phyloP scores from a whole-genome alignment of 2,797 vertebrate genomes.

The Netta rufina region DNA sequence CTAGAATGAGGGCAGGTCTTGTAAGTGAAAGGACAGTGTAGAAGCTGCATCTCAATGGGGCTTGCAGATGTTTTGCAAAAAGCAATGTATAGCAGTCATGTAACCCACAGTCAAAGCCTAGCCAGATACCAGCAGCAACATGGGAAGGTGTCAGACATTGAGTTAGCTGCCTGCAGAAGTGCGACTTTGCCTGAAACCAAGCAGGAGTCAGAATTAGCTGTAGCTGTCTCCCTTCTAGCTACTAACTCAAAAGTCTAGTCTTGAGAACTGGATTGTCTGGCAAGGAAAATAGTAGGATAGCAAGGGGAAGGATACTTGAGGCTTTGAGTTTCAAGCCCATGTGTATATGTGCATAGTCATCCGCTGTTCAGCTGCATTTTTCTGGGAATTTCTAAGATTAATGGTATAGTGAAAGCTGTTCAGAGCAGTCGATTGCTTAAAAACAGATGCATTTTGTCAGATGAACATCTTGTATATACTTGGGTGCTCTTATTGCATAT shows the following conservation, averaged over 20 bases:
- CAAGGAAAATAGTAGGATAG: not conserved
- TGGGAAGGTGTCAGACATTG: not conserved
- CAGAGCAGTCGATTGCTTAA: not conserved
- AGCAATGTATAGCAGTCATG: not conserved
- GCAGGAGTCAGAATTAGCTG: not conserved
- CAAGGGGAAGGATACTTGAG: not conserved
- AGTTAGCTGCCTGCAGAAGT: not conserved
- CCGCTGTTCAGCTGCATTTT: not conserved
- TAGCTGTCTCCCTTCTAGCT: not conserved
- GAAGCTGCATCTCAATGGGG: not conserved
- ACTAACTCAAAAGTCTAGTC: not conserved
- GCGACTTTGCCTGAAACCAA: not conserved
- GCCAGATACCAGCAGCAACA: not conserved
- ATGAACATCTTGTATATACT: not conserved
- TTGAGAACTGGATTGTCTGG: not conserved
- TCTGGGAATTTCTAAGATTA: not conserved
- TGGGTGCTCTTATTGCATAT: not conserved
- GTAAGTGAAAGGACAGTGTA: not conserved
- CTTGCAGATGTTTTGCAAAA: not conserved
- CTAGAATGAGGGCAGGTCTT: not conserved
- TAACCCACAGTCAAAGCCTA: not conserved
- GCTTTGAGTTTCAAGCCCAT: not conserved
- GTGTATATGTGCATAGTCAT: fast-evolving
- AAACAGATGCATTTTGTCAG: not conserved
- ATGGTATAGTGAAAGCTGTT: not conserved